Base-by-base conservation (phyloP, 2,113 vertebrate genomes). In the Thomomys bottae region DNA sequence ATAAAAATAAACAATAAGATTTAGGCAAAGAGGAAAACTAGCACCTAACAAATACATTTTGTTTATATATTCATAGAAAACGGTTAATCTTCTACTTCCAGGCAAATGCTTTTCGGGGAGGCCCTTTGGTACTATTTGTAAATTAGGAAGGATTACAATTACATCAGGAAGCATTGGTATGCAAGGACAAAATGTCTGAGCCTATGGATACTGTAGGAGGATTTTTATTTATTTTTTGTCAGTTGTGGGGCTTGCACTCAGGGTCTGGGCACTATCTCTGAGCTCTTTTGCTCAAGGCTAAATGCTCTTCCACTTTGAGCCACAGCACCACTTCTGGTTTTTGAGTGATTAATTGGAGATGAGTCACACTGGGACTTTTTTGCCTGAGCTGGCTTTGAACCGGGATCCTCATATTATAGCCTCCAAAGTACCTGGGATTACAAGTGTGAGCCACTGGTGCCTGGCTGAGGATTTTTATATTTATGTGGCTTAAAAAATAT, bases 111-210 rank as follows among this genome's bases (percentile, higher is more conserved):
- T 28, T 76, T n/a, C 90, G 64, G 77, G 54, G 34, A 12, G 42
- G 67, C 1, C 72, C 77, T 70, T 68, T 83, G 63, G 54, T 5
- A 75, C 23, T 90, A 72, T 79, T 95, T 91, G 23, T 32, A 82
- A 73, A 91, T 87, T 87, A 84, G 66, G 26, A 67, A 93, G 57
- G 95, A 90, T 5, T 45, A 23, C 34, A 86, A 89, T 83, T 76
- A 89, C 81, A 82, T n/a, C 72, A 72, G 67, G 82, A 91, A 91
- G 54, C 30, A 84, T 6, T 30, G 12, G 14, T 45, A 72, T 8
- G 2, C 38, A 86, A 34, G n/a, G 36, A 87, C 26, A 84, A 93
- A 86, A 82, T 75, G 36, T 32, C 70, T 49, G 49, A 11, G 36
- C 28, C 88, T 73, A 30, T 9, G 23, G 63, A 30, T 57, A 90